Evolutionary conservation across 2,888 invertebrate species (phyloP).

Genomic region (Lepidocyrtoides sp.): DNA sequence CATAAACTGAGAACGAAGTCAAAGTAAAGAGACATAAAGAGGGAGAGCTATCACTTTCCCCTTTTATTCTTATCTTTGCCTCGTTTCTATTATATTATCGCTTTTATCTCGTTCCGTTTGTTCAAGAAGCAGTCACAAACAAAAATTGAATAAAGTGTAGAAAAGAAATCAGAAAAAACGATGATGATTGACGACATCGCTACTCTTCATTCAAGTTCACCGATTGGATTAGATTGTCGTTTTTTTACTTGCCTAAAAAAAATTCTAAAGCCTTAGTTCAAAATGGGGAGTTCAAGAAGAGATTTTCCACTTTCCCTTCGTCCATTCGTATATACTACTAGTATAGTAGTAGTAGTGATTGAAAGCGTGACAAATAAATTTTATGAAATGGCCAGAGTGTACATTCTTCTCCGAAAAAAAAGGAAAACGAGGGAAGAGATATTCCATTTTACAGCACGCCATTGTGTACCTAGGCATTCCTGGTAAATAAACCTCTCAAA

Average conservation of each 20-base stretch:
- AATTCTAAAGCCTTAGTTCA: too few species aligned
- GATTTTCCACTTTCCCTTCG: neutral
- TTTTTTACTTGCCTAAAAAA: neutral
- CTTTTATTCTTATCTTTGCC: conserved; percentile 8
- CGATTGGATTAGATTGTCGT: conserved; percentile 7
- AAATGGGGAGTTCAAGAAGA: neutral
- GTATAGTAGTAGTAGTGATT: neutral
- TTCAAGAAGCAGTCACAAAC: conserved; percentile 36
- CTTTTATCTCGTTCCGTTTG: conserved; percentile 15
- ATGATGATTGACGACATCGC: conserved; percentile 32
- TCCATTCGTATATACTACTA: neutral
- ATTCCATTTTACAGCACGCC: neutral
- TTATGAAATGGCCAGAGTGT: neutral
- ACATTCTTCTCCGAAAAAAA: neutral
- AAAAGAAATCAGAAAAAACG: conserved; percentile 5
- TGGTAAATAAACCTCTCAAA: neutral
- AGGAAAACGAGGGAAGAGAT: neutral
- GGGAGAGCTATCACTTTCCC: neutral
- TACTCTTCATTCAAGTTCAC: conserved; percentile 31
- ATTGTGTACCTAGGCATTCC: neutral
- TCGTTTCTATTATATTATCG: neutral
- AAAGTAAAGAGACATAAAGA: neutral
- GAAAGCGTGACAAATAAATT: conserved; percentile 37
- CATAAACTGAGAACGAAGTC: neutral
- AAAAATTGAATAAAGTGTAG: conserved; percentile 48